These are phyloP conservation scores for Eupristina koningsbergeri DNA, from an alignment of 1,140 invertebrate species.

Conservation along the genomic window DNA sequence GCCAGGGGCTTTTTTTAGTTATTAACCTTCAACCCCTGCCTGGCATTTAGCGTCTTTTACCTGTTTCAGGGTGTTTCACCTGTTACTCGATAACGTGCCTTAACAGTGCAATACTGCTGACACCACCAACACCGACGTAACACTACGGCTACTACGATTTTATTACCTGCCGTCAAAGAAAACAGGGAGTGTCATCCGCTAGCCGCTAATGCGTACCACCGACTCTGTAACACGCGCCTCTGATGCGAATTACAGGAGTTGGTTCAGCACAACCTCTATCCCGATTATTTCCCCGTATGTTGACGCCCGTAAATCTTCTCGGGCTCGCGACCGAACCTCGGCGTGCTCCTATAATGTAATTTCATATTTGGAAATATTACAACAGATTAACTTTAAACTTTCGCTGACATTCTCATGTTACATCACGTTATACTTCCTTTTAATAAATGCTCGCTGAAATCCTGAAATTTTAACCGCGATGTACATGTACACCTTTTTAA, in stretches of 20 bases:
- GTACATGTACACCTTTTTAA: neutral
- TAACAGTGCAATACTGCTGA: too few relatives aligned
- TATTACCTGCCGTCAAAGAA: neutral
- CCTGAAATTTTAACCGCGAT: neutral
- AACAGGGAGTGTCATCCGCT: constrained; percentile 5
- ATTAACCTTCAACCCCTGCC: too few relatives aligned
- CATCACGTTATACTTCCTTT: constrained; percentile 2
- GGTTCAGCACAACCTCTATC: neutral
- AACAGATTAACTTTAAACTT: neutral
- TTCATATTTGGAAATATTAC: neutral
- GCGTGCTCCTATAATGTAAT: neutral
- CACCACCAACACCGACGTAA: too few relatives aligned
- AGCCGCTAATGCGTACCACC: constrained; percentile 22
- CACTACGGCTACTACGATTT: neutral
- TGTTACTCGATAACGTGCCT: too few relatives aligned
- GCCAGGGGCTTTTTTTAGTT: neutral
- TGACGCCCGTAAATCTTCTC: constrained; percentile 9
- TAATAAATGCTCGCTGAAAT: neutral
- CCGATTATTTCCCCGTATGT: neutral
- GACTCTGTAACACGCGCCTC: constrained; percentile 19
- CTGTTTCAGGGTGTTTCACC: too few relatives aligned
- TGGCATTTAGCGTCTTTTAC: too few relatives aligned
- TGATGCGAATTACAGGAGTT: neutral
- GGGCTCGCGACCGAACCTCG: neutral
- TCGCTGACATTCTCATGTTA: neutral